A percentile compares a stretch with the other conserved stretches of the same genome.
Evolutionary conservation across 2,797 vertebrate genomes (phyloP).

Genomic region (Sebastes vulpes): DNA sequence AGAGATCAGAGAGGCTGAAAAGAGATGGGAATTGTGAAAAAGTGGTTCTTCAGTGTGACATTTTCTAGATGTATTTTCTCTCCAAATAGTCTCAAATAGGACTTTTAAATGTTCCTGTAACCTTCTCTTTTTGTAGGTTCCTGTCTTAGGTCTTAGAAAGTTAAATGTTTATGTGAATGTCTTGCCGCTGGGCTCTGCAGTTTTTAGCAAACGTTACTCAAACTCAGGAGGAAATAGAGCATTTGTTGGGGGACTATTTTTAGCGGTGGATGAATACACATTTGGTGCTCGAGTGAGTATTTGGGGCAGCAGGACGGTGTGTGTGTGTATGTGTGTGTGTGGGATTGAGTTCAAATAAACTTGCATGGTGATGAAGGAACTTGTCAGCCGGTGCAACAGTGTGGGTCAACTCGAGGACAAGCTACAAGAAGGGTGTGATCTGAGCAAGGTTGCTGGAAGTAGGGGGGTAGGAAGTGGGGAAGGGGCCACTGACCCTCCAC

Average conservation of each 20-base stretch:
- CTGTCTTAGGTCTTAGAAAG: neutral
- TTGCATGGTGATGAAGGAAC: neutral
- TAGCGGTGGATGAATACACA: neutral
- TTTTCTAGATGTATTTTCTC: neutral
- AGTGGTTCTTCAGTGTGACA: neutral
- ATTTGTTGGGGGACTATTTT: slow-evolving; percentile 1
- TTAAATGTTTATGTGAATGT: neutral
- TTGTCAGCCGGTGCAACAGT: neutral
- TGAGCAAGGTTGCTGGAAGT: too few relatives aligned
- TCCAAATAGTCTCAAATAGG: neutral
- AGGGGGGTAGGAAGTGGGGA: too few relatives aligned
- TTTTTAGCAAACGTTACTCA: neutral
- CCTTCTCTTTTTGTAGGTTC: neutral
- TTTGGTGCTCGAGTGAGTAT: neutral
- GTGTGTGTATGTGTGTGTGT: neutral
- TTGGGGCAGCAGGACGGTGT: neutral
- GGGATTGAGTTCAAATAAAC: neutral
- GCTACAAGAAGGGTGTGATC: too few relatives aligned
- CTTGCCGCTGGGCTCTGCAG: neutral
- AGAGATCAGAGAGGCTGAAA: neutral
- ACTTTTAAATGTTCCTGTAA: neutral
- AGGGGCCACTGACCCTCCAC: too few relatives aligned
- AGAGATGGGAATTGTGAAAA: neutral
- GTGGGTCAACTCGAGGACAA: neutral
- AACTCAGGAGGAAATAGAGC: neutral